Conservation (phyloP, 2,888 invertebrate genomes). For the Ennomos fuscantarius region DNA sequence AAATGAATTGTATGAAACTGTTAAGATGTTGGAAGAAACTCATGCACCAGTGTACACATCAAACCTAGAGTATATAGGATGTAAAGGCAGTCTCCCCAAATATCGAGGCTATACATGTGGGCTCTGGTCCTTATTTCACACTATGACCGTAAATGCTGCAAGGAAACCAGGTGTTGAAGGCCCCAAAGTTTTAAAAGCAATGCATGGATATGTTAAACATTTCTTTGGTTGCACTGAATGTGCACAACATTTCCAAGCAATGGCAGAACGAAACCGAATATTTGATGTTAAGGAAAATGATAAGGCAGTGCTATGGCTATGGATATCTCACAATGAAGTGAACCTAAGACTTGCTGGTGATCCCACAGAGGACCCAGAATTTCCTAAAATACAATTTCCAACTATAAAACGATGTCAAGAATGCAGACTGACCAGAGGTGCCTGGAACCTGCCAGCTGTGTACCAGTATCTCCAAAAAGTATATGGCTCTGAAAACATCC, state of each 20-base stretch:
- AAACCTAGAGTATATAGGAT: slow-evolving; percentile 89
- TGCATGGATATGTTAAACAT: slow-evolving; percentile 94
- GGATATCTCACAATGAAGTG: slow-evolving; percentile 97
- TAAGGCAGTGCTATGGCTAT: slow-evolving; percentile 95
- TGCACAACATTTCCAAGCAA: slow-evolving; percentile 93
- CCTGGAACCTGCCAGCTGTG: slow-evolving; percentile 88
- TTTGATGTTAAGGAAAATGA: slow-evolving; percentile 89
- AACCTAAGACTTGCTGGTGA: slow-evolving; percentile 95
- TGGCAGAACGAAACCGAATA: slow-evolving; percentile 90
- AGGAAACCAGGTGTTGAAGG: slow-evolving; percentile 82
- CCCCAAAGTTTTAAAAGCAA: slow-evolving; percentile 90
- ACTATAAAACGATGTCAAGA: slow-evolving; percentile 86
- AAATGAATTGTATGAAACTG: slow-evolving; percentile 83
- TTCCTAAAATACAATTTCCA: slow-evolving; percentile 97
- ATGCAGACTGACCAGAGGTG: slow-evolving; percentile 85
- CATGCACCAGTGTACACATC: slow-evolving; percentile 84
- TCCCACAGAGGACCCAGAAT: slow-evolving; percentile 94
- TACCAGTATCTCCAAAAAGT: slow-evolving; percentile 85
- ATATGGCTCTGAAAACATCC: slow-evolving; percentile 69
- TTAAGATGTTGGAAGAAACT: slow-evolving; percentile 80
- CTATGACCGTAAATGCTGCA: slow-evolving; percentile 92
- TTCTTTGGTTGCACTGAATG: slow-evolving; percentile 98
- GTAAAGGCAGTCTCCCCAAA: slow-evolving; percentile 90
- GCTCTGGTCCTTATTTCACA: slow-evolving; percentile 97
- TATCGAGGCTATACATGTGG: slow-evolving; percentile 97